These are phyloP conservation scores for Sminthurinus aureus DNA, from an alignment of 2,888 invertebrate genomes.

Conservation along the genomic window DNA sequence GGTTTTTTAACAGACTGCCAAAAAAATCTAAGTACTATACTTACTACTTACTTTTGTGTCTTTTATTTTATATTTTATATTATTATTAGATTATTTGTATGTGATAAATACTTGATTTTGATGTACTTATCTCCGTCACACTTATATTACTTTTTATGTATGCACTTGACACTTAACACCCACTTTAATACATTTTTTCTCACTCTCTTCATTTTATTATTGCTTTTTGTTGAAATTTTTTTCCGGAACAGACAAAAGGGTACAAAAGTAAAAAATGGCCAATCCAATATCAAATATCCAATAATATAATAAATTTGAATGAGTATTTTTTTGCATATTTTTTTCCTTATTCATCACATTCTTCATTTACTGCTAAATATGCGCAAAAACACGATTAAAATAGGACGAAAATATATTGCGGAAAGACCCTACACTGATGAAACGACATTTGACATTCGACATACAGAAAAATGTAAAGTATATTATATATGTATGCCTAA, in stretches of 20 bases:
- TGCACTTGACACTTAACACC: neutral
- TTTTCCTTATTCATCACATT: neutral
- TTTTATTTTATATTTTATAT: too few species aligned
- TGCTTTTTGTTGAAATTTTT: slow-evolving; percentile 14
- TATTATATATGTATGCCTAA: too few species aligned
- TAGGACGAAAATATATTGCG: too few species aligned
- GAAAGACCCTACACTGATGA: too few species aligned
- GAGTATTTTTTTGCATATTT: neutral
- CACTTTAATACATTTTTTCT: slow-evolving; percentile 13
- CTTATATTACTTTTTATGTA: neutral
- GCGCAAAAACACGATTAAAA: too few species aligned
- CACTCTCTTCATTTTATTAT: neutral
- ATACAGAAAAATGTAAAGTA: too few species aligned
- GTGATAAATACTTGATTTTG: too few species aligned
- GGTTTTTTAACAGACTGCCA: slow-evolving; percentile 41
- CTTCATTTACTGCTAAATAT: neutral
- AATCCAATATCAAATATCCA: neutral
- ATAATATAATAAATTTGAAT: neutral
- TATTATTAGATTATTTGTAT: too few species aligned
- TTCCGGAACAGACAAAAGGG: slow-evolving; percentile 5
- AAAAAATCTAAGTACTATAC: slow-evolving; percentile 10
- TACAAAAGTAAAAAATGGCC: slow-evolving; percentile 31
- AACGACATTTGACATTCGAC: too few species aligned
- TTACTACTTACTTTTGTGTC: too few species aligned
- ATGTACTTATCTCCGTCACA: too few species aligned